phyloP scores from a whole-genome alignment of 2,797 vertebrate genomes.

The Lepilemur septentrionalis region DNA sequence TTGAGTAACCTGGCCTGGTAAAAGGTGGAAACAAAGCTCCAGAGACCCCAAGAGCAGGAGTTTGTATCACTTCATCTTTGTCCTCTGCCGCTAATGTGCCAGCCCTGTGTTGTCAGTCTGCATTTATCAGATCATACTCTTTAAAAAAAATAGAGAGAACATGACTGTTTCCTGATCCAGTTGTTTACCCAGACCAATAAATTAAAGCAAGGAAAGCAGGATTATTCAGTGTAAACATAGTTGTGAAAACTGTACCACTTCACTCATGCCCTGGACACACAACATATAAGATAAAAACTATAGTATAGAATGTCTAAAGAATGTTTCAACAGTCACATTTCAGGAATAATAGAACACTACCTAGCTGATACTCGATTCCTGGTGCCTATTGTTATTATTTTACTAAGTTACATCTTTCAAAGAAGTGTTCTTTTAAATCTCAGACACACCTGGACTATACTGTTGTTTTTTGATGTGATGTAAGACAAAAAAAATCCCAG shows the following conservation, averaged over 20 bases:
- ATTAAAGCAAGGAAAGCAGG: not conserved
- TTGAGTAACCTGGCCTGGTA: not conserved
- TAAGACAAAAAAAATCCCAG: not conserved
- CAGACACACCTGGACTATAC: not conserved
- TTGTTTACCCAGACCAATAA: not conserved
- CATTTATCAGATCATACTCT: not conserved
- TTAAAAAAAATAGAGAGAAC: not conserved
- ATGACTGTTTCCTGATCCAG: not conserved
- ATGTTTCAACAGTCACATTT: constrained; percentile 6
- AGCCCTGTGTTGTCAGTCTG: not conserved
- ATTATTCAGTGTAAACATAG: not conserved
- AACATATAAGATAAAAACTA: constrained; percentile 9
- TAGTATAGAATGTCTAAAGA: not conserved
- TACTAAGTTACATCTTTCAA: constrained; percentile 15
- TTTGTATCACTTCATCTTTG: constrained; percentile 6
- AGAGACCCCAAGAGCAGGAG: not conserved
- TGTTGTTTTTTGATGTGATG: constrained; percentile 27
- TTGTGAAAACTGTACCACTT: not conserved
- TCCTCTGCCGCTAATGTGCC: not conserved
- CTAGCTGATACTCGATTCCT: not conserved
- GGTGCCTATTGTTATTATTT: constrained; percentile 15
- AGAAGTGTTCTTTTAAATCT: constrained; percentile 29
- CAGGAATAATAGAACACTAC: constrained; percentile 24
- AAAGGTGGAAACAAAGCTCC: not conserved
- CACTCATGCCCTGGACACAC: not conserved